A percentile compares a stretch with the other conserved stretches of the same genome.
Evolutionary conservation across 1,140 invertebrate species (phyloP).

Genomic region (Drosophila subobscura): DNA sequence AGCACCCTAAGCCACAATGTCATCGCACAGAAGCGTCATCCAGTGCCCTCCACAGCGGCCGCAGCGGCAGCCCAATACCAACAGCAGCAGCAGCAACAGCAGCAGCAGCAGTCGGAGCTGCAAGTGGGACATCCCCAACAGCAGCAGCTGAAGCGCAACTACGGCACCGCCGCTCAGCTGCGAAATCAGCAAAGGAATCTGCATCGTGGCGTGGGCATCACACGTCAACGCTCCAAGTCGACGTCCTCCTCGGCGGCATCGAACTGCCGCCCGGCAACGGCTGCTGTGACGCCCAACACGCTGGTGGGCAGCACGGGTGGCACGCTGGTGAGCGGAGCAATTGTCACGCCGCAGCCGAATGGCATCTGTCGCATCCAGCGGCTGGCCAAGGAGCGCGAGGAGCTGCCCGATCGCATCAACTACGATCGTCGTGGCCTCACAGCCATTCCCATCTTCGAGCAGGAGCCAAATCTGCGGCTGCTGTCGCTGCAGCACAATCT

Average conservation of each 20-base stretch:
- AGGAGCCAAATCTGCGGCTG: constrained; percentile 90
- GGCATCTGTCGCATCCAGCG: constrained; percentile 86
- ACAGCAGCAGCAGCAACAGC: constrained; percentile 28
- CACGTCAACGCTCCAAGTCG: constrained; percentile 74
- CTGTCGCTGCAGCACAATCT: constrained; percentile 96
- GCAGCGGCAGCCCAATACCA: constrained; percentile 20
- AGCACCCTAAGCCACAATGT: constrained; percentile 84
- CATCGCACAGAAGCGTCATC: constrained; percentile 37
- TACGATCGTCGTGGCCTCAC: constrained; percentile 90
- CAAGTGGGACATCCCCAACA: constrained; percentile 46
- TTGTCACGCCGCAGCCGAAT: constrained; percentile 76
- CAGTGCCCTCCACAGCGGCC: constrained; percentile 14
- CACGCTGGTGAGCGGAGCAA: constrained; percentile 68
- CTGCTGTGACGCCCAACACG: constrained; percentile 51
- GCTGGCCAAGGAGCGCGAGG: constrained; percentile 88
- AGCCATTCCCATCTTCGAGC: constrained; percentile 90
- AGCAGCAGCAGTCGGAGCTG: constrained; percentile 36
- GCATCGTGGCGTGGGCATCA: constrained; percentile 51
- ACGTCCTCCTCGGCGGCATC: constrained; percentile 75
- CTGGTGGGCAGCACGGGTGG: constrained; percentile 72
- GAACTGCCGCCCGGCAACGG: constrained; percentile 57
- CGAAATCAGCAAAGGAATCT: constrained; percentile 51
- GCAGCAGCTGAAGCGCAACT: constrained; percentile 17
- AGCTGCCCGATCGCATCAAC: constrained; percentile 90
- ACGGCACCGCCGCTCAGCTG: constrained; percentile 21